These are phyloP conservation scores for Minunthozetes semirufus DNA, from an alignment of 2,888 invertebrate genomes.

Conservation along the genomic window DNA sequence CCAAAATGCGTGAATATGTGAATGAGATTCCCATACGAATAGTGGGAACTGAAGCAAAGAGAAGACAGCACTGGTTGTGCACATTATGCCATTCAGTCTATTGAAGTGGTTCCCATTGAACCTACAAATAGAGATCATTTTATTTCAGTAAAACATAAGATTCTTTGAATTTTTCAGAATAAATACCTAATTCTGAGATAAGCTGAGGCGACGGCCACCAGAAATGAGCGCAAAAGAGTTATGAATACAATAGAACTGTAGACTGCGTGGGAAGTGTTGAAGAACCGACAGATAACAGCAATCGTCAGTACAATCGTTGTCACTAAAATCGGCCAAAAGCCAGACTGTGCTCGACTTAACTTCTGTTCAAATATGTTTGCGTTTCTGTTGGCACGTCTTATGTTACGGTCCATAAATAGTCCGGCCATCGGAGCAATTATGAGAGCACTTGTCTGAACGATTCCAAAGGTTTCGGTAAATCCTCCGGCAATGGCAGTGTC, in stretches of 20 bases:
- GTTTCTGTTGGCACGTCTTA: conserved; percentile 39
- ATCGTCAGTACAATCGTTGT: conserved; percentile 39
- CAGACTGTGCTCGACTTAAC: conserved; percentile 32
- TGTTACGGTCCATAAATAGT: conserved; percentile 40
- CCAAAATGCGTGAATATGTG: conserved; percentile 37
- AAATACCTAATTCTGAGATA: conserved; percentile 46
- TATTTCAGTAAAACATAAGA: not conserved
- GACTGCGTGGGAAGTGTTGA: conserved; percentile 48
- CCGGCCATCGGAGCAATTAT: conserved; percentile 42
- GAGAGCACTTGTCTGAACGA: conserved; percentile 40
- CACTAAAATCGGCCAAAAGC: conserved; percentile 41
- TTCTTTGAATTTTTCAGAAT: not conserved
- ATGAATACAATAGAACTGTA: conserved; percentile 45
- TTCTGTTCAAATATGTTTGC: conserved; percentile 22
- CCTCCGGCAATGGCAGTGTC: conserved; percentile 25
- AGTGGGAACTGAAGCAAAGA: conserved; percentile 45
- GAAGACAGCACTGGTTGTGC: conserved; percentile 44
- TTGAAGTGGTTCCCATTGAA: conserved; percentile 46
- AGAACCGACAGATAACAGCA: conserved; percentile 44
- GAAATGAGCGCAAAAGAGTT: conserved; percentile 45
- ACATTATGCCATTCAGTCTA: conserved; percentile 46
- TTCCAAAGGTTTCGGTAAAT: conserved; percentile 40
- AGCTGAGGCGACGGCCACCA: conserved; percentile 45
- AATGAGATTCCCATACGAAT: conserved; percentile 44
- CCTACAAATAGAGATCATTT: conserved; percentile 40